phyloP scores from a whole-genome alignment of 2,113 vertebrate species.

The Cygnus buccinator region DNA sequence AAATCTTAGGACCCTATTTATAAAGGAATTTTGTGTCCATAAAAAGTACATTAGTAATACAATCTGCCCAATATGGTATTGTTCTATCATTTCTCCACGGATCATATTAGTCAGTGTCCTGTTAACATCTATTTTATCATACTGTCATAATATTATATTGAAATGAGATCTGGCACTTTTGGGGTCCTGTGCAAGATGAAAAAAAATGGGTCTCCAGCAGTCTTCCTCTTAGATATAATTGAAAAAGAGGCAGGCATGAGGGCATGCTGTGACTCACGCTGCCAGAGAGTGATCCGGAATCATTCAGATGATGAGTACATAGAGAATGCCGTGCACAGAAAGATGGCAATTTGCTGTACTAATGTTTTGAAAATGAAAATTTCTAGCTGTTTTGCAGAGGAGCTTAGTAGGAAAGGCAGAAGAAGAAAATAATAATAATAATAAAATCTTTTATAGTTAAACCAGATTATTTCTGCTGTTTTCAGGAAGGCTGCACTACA shows the following conservation, averaged over 20 bases:
- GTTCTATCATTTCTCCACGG: conserved; percentile 14
- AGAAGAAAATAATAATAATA: background rate
- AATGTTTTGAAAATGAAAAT: conserved; percentile 78
- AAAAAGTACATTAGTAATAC: conserved; percentile 29
- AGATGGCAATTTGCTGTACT: conserved; percentile 76
- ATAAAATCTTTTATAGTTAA: conserved; percentile 8
- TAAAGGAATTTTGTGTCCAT: conserved; percentile 25
- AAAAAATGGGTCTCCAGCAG: conserved; percentile 70
- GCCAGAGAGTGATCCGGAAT: conserved; percentile 72
- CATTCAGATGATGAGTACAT: conserved; percentile 76
- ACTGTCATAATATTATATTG: conserved; percentile 64
- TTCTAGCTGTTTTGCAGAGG: conserved; percentile 68
- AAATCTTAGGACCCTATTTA: conserved; percentile 18
- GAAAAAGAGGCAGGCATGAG: conserved; percentile 78
- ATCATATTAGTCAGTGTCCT: conserved; percentile 65
- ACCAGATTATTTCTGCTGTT: conserved; percentile 50
- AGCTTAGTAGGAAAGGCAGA: conserved; percentile 62
- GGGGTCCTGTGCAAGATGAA: conserved; percentile 67
- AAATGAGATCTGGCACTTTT: conserved; percentile 77
- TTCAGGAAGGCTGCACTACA: background rate
- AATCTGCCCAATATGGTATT: background rate
- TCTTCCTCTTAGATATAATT: conserved; percentile 79
- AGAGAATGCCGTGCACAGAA: conserved; percentile 71
- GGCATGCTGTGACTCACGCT: conserved; percentile 67
- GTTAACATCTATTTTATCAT: conserved; percentile 70